These are phyloP conservation scores for Catharus minimus DNA, from an alignment of 2,113 vertebrate species.

Conservation along the genomic window DNA sequence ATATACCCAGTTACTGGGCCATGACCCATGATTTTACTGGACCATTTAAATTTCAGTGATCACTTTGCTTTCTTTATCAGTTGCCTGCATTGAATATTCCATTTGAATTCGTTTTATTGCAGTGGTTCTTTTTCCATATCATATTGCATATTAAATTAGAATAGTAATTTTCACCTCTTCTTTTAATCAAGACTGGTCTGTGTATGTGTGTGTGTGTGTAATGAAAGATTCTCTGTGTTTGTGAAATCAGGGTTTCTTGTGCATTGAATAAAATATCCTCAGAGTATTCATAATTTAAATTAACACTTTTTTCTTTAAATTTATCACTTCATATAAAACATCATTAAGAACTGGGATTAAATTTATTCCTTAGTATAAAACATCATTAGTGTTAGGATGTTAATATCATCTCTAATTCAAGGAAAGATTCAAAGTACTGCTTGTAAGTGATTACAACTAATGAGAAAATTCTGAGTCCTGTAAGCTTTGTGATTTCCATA, in stretches of 20 bases:
- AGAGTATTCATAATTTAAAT: not conserved
- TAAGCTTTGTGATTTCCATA: not conserved
- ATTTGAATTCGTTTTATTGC: not conserved
- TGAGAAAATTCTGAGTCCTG: not conserved
- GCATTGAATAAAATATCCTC: not conserved
- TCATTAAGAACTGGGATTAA: not conserved
- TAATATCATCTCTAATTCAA: not conserved
- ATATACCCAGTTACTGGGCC: not conserved
- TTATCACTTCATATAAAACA: not conserved
- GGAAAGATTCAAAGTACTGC: not conserved
- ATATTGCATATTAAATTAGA: not conserved
- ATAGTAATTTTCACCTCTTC: not conserved
- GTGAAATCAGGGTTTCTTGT: not conserved
- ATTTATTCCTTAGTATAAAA: not conserved
- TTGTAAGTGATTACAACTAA: not conserved
- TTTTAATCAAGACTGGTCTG: not conserved
- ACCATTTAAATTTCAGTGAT: not conserved
- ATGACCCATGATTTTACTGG: not conserved
- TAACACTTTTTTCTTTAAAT: conserved; percentile 2
- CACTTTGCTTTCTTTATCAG: not conserved
- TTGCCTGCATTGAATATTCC: not conserved
- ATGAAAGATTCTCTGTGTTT: not conserved
- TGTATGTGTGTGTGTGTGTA: not conserved
- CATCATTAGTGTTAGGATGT: not conserved
- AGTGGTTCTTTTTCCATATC: not conserved